A percentile compares a stretch with the other conserved stretches of the same genome.
phyloP scores from a whole-genome alignment of 1,140 invertebrate genomes.

The Nautilus pompilius region DNA sequence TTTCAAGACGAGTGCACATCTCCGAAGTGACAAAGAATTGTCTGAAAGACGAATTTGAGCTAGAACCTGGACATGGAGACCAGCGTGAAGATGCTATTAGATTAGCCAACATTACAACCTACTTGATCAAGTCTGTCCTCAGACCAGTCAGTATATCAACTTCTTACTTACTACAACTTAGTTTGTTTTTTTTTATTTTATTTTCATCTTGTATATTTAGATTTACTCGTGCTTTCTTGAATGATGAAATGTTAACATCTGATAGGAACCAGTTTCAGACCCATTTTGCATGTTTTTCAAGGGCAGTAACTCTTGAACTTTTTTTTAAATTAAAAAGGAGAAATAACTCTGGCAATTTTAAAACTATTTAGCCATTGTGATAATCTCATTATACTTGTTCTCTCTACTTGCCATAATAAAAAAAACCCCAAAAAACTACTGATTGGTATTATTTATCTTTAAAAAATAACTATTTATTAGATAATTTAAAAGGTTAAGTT shows the following conservation, averaged over 20 bases:
- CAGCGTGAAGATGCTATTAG: slow-evolving; percentile 77
- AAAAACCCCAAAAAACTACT: too few species aligned
- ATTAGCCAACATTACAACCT: slow-evolving; percentile 84
- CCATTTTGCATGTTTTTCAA: background rate
- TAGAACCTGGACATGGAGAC: slow-evolving; percentile 28
- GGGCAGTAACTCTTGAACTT: background rate
- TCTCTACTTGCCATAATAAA: too few species aligned
- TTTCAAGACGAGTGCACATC: slow-evolving; percentile 33
- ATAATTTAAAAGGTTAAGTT: too few species aligned
- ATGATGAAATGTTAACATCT: background rate
- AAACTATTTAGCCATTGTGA: too few species aligned
- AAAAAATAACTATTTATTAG: too few species aligned
- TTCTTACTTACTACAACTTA: too few species aligned
- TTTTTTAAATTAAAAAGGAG: background rate
- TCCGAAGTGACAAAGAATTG: slow-evolving; percentile 24
- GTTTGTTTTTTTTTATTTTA: too few species aligned
- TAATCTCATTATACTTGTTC: too few species aligned
- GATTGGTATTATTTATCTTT: too few species aligned
- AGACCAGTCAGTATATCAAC: slow-evolving; percentile 63
- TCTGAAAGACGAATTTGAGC: slow-evolving; percentile 31
- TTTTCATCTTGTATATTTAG: too few species aligned
- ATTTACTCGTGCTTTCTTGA: background rate
- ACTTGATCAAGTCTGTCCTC: slow-evolving; percentile 82
- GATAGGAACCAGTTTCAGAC: background rate
- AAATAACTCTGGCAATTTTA: background rate